Percentiles rank a stretch among this genome's conserved stretches.
Evolutionary conservation across 2,113 vertebrate genomes (phyloP).

Genomic region (Syngnathoides biaculeatus): DNA sequence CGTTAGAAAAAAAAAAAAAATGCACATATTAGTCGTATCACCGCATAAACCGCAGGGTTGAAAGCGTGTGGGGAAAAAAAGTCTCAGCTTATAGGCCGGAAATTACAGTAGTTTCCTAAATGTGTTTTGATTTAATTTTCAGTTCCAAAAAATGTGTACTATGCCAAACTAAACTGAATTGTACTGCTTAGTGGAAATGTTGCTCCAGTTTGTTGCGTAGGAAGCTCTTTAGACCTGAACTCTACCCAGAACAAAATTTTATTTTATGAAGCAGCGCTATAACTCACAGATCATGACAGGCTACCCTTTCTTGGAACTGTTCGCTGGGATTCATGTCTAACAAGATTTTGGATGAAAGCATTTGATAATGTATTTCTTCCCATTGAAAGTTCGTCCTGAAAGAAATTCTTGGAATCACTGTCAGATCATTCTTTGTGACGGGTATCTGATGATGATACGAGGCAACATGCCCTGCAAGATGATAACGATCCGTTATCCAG

Average conservation of each 20-base stretch:
- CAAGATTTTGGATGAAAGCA: not conserved
- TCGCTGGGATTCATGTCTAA: not conserved
- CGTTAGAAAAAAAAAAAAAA: no score
- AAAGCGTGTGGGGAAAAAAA: no score
- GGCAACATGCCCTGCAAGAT: not conserved
- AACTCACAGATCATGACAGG: not conserved
- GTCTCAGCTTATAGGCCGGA: no score
- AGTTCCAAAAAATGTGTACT: no score
- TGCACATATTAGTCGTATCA: no score
- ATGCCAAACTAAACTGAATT: not conserved
- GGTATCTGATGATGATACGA: slow-evolving; percentile 3
- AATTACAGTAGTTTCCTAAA: not conserved
- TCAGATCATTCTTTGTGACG: not conserved
- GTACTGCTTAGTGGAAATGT: not conserved
- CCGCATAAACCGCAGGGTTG: no score
- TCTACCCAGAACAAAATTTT: not conserved
- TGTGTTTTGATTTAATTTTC: not conserved
- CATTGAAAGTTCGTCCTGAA: not conserved
- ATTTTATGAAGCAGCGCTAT: not conserved
- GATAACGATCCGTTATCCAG: slow-evolving; percentile 15
- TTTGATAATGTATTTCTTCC: not conserved
- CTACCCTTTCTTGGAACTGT: not conserved
- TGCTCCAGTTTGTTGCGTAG: not conserved
- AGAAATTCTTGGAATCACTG: not conserved
- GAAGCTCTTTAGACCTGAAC: not conserved